phyloP scores from a whole-genome alignment of 1,140 invertebrate species.

The Zaprionus tsacasi region DNA sequence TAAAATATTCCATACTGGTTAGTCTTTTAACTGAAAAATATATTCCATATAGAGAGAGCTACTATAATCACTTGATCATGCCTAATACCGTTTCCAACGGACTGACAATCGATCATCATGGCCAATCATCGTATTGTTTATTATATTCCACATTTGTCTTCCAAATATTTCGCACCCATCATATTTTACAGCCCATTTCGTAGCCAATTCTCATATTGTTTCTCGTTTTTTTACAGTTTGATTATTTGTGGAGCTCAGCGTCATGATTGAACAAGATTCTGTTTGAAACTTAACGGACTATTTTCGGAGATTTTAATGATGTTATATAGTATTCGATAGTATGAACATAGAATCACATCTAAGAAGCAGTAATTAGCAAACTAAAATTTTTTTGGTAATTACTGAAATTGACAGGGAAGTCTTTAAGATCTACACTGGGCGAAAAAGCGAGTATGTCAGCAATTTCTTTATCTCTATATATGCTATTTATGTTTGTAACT shows the following conservation, averaged over 20 bases:
- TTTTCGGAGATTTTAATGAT: not conserved
- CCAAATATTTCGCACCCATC: conserved; percentile 1
- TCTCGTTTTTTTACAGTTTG: not conserved
- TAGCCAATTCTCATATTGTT: not conserved
- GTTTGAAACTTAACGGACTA: not conserved
- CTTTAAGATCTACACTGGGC: not conserved
- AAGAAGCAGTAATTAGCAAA: conserved; percentile 29
- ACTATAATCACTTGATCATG: not conserved
- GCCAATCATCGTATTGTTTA: conserved; percentile 16
- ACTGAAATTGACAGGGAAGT: conserved; percentile 4
- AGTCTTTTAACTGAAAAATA: not conserved
- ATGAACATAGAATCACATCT: conserved; percentile 9
- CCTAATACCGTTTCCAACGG: conserved; percentile 7
- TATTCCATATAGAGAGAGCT: not conserved
- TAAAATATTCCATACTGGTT: too few relatives aligned
- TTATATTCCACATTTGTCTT: not conserved
- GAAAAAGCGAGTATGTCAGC: not conserved
- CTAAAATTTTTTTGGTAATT: conserved; percentile 1
- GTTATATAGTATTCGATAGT: too few relatives aligned
- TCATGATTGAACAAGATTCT: not conserved
- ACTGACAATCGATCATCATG: not conserved
- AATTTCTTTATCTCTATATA: not conserved
- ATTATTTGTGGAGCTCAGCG: too few relatives aligned
- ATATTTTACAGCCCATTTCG: not conserved
- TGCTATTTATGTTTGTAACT: not conserved